Base-by-base conservation (phyloP, 2,113 vertebrate genomes). In the Trogon surrucura region DNA sequence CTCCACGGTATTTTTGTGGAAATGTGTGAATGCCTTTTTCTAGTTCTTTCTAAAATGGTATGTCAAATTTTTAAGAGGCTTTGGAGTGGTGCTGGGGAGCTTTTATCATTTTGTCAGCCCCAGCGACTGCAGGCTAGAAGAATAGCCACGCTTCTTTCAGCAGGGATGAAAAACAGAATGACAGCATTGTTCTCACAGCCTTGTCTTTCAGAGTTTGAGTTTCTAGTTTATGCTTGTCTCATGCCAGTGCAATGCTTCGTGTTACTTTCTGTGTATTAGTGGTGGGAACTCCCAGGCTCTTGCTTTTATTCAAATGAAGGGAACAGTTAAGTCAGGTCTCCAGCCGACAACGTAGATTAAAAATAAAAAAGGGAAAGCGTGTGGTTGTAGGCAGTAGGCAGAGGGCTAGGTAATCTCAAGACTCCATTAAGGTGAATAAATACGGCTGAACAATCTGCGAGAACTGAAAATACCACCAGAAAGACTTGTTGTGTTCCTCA, bases 101-200 rank as follows among this genome's bases (percentile, higher is more conserved):
- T n/a, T 41, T 74, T 34, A 58, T 13, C 27, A 4, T 58, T 72
- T 56, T 78, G 32, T 51, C 38, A 47, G 16, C 16, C 45, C 4
- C 4, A 48, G 20, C 29, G 20, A 8, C 16, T 85, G 25, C 11
- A 22, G 10, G 30, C 16, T 36, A 36, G 36, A 53, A 47, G 34
- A 74, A 3, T 13, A 50, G 27, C 30, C 2, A 1, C 1, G 1
- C 6, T n/a, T 23, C 62, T 66, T 58, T 22, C 44, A 21, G 10
- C 41, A 64, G 53, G 22, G 54, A 5, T 36, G 25, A 36, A 58
- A n/a, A 38, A 16, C 6, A 8, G 64, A 58, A 51, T 5, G 45
- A 25, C 10, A 20, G 1, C 13, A 3, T 14, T 0, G 5, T 69
- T 83, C 75, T 74, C 16, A 6, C 36, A 71, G 75, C 13, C 48